Evolutionary conservation across 2,113 vertebrate species (phyloP).

Genomic region (Motacilla alba): DNA sequence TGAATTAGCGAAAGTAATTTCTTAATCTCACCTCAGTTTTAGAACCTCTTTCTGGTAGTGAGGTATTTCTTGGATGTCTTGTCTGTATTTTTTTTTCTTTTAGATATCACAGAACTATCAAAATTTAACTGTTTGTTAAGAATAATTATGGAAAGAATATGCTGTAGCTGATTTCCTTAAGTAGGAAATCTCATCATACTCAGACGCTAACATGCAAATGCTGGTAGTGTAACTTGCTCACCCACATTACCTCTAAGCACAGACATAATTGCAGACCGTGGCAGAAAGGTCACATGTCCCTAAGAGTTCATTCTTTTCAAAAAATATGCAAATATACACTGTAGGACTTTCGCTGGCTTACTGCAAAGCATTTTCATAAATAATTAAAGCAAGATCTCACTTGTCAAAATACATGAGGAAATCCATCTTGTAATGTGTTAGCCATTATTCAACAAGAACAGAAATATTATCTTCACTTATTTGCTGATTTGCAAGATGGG

Average conservation of each 20-base stretch:
- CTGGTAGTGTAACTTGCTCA: not conserved
- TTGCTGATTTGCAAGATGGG: not conserved
- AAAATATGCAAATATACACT: not conserved
- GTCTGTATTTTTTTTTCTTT: not conserved
- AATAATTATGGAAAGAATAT: not conserved
- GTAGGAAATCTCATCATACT: not conserved
- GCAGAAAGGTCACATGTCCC: not conserved
- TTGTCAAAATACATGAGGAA: conserved; percentile 9
- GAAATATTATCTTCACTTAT: not conserved
- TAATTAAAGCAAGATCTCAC: not conserved
- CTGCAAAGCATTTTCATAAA: not conserved
- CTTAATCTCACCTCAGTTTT: not conserved
- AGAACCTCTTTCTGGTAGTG: not conserved
- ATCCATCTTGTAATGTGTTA: not conserved
- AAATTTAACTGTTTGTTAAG: not conserved
- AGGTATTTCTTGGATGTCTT: not conserved
- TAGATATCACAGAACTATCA: not conserved
- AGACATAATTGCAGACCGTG: not conserved
- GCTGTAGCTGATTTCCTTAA: not conserved
- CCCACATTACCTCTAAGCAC: not conserved
- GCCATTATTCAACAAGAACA: not conserved
- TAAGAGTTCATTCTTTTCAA: not conserved
- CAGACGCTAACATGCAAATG: not conserved
- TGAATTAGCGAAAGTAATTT: not conserved
- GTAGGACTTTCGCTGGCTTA: not conserved